These are phyloP conservation scores for Acutogordius australiensis DNA, from an alignment of 2,888 invertebrate species.

Conservation along the genomic window DNA sequence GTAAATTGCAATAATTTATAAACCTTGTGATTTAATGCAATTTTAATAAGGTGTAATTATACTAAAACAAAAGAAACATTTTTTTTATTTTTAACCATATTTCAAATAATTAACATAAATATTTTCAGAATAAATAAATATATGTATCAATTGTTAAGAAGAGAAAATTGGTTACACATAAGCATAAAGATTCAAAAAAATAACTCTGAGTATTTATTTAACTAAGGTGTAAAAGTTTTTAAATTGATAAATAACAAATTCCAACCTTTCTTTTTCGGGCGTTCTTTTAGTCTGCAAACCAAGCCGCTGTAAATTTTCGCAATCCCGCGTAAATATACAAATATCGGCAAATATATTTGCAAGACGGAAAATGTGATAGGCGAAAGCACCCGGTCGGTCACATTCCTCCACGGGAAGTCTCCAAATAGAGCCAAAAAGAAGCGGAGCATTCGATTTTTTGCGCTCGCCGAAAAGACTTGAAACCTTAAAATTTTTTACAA, in stretches of 20 bases:
- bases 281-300: background rate
- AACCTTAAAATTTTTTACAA: background rate
- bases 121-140: too few species aligned
- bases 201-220: background rate
- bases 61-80: background rate
- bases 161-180: background rate
- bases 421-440: background rate
- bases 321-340: background rate
- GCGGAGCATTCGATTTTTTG: background rate
- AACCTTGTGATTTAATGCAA: background rate
- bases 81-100: background rate
- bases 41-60: background rate
- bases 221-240: too few species aligned
- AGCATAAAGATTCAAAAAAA: background rate
- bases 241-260: too few species aligned
- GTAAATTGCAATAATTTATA: too few species aligned
- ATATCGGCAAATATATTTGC: constrained; percentile 13
- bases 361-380: background rate
- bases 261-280: background rate
- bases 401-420: constrained; percentile 4
- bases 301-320: background rate
- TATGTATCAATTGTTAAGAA: too few species aligned
- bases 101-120: too few species aligned
- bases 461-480: background rate
- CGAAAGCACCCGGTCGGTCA: constrained; percentile 1